These are phyloP conservation scores for Pogonognathellus flavescens DNA, from an alignment of 1,140 invertebrate species.

Conservation along the genomic window DNA sequence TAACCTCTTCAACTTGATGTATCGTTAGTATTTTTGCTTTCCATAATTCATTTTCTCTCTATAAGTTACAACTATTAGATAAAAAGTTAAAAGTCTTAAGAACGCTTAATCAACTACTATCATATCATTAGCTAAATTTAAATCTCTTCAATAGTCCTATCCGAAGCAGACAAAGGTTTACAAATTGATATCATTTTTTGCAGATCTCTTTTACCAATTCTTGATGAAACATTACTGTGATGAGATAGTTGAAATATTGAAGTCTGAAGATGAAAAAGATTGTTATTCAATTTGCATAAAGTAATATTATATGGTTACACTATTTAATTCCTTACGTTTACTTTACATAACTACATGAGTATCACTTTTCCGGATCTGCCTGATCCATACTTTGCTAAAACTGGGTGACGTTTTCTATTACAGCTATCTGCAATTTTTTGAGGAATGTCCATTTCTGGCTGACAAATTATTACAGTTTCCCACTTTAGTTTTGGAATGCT, in stretches of 20 bases:
- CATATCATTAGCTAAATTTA: no score
- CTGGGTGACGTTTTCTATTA: constrained; percentile 67
- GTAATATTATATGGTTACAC: constrained; percentile 50
- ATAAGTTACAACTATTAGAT: no score
- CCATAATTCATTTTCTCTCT: no score
- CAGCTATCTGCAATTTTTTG: constrained; percentile 78
- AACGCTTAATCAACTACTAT: no score
- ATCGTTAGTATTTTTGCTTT: neutral
- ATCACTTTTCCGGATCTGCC: no score
- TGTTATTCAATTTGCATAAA: constrained; percentile 67
- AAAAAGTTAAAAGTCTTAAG: no score
- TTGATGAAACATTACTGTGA: constrained; percentile 67
- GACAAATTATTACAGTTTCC: constrained; percentile 75
- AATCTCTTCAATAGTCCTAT: no score
- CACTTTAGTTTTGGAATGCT: constrained; percentile 74
- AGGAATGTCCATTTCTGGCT: constrained; percentile 73
- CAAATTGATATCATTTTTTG: neutral
- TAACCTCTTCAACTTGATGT: no score
- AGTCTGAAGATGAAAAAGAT: constrained; percentile 68
- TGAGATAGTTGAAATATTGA: constrained; percentile 68
- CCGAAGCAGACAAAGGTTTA: no score
- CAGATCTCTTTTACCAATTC: constrained; percentile 64
- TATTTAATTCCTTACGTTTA: neutral
- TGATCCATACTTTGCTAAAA: no score
- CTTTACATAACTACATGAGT: constrained; percentile 32